Evolutionary conservation across 2,888 invertebrate species (phyloP).

Genomic region (Julus scanicus): DNA sequence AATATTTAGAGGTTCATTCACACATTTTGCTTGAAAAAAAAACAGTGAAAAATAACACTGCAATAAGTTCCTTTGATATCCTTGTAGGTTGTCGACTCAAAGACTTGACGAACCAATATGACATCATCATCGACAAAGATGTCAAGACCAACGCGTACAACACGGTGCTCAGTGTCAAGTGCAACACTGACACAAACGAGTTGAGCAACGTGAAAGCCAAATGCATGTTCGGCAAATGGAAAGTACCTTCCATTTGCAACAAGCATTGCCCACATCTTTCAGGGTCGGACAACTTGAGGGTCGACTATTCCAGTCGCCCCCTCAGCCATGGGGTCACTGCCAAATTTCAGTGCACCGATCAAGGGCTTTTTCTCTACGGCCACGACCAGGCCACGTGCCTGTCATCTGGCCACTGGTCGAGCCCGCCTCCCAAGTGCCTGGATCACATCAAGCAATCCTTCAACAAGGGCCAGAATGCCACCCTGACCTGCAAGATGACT

Average conservation of each 20-base stretch:
- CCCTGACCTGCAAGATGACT: not conserved
- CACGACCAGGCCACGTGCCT: not conserved
- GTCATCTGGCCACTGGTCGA: not conserved
- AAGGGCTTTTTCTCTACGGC: conserved; percentile 3
- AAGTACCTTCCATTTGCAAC: conserved; percentile 29
- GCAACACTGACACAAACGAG: not conserved
- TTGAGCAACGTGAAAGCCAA: conserved; percentile 15
- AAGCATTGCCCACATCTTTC: not conserved
- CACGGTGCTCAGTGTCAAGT: not conserved
- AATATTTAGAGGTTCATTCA: not conserved
- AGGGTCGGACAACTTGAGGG: not conserved
- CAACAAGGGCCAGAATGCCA: conserved; percentile 29
- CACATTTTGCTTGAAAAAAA: not conserved
- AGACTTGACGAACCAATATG: not conserved
- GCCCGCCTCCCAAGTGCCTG: conserved; percentile 1
- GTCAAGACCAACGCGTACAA: conserved; percentile 27
- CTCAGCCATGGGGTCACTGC: not conserved
- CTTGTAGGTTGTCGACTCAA: conserved; percentile 16
- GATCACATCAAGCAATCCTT: not conserved
- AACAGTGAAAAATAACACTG: too few relatives aligned
- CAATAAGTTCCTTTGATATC: not conserved
- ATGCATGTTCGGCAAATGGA: conserved; percentile 37
- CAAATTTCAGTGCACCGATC: not conserved
- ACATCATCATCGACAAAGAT: not conserved
- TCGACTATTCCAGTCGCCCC: conserved; percentile 8